Conservation (phyloP, 2,113 vertebrate genomes). For the Oceanodroma tethys region DNA sequence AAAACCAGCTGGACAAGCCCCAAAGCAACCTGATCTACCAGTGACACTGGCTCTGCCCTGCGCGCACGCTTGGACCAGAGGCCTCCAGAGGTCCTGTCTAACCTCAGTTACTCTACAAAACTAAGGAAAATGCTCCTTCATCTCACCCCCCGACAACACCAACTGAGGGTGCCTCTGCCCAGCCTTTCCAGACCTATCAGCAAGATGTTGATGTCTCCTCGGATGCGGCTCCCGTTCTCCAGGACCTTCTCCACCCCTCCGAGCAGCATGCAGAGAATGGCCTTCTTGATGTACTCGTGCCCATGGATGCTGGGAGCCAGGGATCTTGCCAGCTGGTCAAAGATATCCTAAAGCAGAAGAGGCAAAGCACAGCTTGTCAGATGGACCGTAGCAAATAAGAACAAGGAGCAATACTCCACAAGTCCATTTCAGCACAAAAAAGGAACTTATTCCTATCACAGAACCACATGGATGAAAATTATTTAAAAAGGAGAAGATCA, state of each 20-base stretch:
- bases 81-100: not conserved
- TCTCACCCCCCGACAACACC: accelerated
- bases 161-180: not conserved
- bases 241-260: slow-evolving; percentile 94
- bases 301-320: slow-evolving; percentile 96
- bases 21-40: not conserved
- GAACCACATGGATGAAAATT: not conserved
- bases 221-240: slow-evolving; percentile 91
- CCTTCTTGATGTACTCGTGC: slow-evolving; percentile 96
- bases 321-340: slow-evolving; percentile 87
- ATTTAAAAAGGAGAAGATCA: not conserved
- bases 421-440: not conserved
- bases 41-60: not conserved
- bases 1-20: not conserved
- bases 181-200: slow-evolving; percentile 82
- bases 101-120: not conserved
- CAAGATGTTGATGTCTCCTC: slow-evolving; percentile 96
- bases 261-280: slow-evolving; percentile 93
- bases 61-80: accelerated
- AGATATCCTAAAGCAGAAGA: slow-evolving; percentile 79
- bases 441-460: not conserved
- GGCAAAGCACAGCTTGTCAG: accelerated
- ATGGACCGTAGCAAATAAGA: not conserved
- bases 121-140: not conserved
- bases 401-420: not conserved